phyloP scores from a whole-genome alignment of 2,888 invertebrate species.

The Lasioglossum pauxillum region DNA sequence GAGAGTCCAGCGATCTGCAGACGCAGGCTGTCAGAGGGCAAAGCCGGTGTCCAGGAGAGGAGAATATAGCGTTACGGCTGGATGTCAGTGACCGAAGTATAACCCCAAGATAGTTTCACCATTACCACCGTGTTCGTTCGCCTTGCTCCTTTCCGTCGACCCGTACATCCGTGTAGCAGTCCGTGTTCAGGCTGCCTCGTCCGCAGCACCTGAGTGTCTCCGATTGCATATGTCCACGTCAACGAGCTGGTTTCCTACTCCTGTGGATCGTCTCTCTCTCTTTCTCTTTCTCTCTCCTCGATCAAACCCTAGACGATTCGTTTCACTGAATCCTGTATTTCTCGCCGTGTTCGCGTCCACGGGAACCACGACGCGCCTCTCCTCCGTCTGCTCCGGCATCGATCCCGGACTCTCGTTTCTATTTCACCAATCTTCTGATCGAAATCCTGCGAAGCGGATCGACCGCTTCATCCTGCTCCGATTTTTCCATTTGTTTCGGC shows the following conservation, averaged over 20 bases:
- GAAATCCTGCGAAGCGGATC: conserved; percentile 17
- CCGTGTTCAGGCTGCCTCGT: conserved; percentile 49
- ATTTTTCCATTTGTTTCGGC: conserved; percentile 18
- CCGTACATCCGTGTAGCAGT: conserved; percentile 30
- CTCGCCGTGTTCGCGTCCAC: background rate
- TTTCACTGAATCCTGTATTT: conserved; percentile 18
- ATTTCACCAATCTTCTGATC: conserved; percentile 25
- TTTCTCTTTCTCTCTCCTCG: background rate
- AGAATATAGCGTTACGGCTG: conserved; percentile 74
- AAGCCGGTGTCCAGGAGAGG: conserved; percentile 63
- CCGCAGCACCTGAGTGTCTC: conserved; percentile 57
- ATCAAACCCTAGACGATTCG: conserved; percentile 13
- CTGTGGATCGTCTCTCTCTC: background rate
- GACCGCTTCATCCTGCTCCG: conserved; percentile 25
- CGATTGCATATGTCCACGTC: conserved; percentile 52
- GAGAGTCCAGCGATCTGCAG: conserved; percentile 37
- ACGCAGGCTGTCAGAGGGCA: conserved; percentile 65
- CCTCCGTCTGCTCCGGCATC: background rate
- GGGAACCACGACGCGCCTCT: background rate
- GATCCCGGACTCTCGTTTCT: background rate
- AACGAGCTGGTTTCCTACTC: conserved; percentile 28
- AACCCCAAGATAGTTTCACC: conserved; percentile 82
- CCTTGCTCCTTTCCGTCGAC: conserved; percentile 50
- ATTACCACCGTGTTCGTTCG: conserved; percentile 74
- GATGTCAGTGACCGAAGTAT: conserved; percentile 83